phyloP scores from a whole-genome alignment of 2,888 invertebrate genomes.

The Parnassius mnemosyne region DNA sequence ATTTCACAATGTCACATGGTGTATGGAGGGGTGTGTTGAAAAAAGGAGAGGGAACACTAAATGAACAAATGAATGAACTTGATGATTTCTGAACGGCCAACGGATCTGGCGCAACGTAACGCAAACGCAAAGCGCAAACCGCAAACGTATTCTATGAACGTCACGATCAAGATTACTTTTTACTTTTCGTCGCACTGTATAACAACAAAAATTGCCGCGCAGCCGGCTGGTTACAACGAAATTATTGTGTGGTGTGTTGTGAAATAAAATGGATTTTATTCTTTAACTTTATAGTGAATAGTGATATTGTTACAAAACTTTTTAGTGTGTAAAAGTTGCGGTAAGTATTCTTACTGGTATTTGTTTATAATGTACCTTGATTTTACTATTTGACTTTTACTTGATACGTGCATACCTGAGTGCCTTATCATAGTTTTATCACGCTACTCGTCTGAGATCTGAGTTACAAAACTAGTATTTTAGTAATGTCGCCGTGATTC shows the following conservation, averaged over 20 bases:
- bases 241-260: slow-evolving; percentile 56
- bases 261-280: slow-evolving; percentile 67
- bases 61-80: background rate
- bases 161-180: no score
- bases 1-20: slow-evolving; percentile 19
- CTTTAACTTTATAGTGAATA: slow-evolving; percentile 49
- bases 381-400: slow-evolving; percentile 34
- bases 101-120: slow-evolving; percentile 25
- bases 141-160: no score
- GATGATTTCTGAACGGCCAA: slow-evolving; percentile 33
- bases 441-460: slow-evolving; percentile 24
- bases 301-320: slow-evolving; percentile 38
- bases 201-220: slow-evolving; percentile 50
- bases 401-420: slow-evolving; percentile 39
- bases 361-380: slow-evolving; percentile 23
- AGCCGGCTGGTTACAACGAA: slow-evolving; percentile 43
- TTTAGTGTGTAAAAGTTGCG: slow-evolving; percentile 39
- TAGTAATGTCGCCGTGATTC: slow-evolving; percentile 11
- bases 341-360: slow-evolving; percentile 45
- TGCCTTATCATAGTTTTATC: slow-evolving; percentile 50
- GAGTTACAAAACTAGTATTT: slow-evolving; percentile 16
- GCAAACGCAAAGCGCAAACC: no score
- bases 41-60: slow-evolving; percentile 1
- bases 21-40: slow-evolving; percentile 16
- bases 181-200: slow-evolving; percentile 32